These are phyloP conservation scores for Philypnodon macrostomus DNA, from an alignment of 2,797 vertebrate species.

Conservation along the genomic window DNA sequence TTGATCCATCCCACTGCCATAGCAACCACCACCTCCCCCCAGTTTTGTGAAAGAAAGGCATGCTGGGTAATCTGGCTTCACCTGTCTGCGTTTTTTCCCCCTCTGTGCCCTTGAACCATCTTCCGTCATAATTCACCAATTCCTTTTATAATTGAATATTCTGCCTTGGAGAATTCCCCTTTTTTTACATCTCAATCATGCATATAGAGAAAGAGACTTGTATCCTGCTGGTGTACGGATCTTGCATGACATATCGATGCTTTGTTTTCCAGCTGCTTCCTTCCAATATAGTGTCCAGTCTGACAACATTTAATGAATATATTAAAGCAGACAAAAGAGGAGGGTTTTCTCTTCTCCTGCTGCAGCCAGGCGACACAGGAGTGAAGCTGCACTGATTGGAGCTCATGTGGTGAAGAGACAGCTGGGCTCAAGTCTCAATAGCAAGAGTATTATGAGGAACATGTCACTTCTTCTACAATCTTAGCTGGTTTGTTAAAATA, in stretches of 20 bases:
- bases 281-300: neutral
- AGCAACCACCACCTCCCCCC: slow-evolving; percentile 39
- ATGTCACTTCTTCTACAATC: neutral
- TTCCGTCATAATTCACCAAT: slow-evolving; percentile 12
- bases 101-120: slow-evolving; percentile 55
- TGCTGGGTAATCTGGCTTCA: slow-evolving; percentile 69
- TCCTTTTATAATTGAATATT: slow-evolving; percentile 18
- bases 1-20: slow-evolving; percentile 52
- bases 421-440: slow-evolving; percentile 4
- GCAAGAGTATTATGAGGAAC: slow-evolving; percentile 4
- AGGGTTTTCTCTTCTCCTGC: slow-evolving; percentile 13
- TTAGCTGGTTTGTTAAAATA: neutral
- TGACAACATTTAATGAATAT: slow-evolving; percentile 20
- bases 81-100: slow-evolving; percentile 38
- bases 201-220: neutral
- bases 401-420: slow-evolving; percentile 4
- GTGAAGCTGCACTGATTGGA: slow-evolving; percentile 16
- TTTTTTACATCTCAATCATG: slow-evolving; percentile 16
- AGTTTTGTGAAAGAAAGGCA: slow-evolving; percentile 35
- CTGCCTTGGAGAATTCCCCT: neutral
- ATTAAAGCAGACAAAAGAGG: slow-evolving; percentile 6
- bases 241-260: slow-evolving; percentile 10
- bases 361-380: slow-evolving; percentile 10
- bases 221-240: slow-evolving; percentile 8
- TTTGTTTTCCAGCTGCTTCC: slow-evolving; percentile 10